These are phyloP conservation scores for Phataginus tricuspis DNA, from an alignment of 2,797 vertebrate species.

Conservation along the genomic window DNA sequence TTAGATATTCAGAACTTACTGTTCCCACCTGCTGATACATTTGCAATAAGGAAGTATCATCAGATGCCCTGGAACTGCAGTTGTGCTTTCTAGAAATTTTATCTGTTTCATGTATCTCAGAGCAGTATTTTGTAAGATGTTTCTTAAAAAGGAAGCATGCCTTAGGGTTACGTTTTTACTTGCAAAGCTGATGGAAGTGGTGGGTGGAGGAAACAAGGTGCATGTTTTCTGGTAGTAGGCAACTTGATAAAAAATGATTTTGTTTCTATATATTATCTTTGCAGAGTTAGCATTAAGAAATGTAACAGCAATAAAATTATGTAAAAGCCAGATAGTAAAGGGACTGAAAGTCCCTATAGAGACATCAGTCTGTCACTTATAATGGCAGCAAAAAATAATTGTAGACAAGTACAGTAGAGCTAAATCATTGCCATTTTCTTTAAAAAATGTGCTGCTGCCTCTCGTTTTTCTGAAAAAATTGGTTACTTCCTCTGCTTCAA, in stretches of 20 bases:
- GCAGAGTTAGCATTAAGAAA: conserved; percentile 73
- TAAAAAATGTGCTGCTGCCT: conserved; percentile 55
- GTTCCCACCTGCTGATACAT: conserved; percentile 10
- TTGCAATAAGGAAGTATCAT: conserved; percentile 42
- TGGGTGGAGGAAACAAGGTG: conserved; percentile 61
- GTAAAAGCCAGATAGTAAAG: conserved; percentile 80
- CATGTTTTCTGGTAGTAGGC: conserved; percentile 65
- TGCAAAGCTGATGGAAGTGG: conserved; percentile 68
- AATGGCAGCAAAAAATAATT: conserved; percentile 85
- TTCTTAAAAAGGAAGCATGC: conserved; percentile 59
- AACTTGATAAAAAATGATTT: conserved; percentile 76
- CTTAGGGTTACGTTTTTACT: conserved; percentile 66
- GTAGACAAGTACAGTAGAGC: conserved; percentile 74
- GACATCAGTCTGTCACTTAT: conserved; percentile 78
- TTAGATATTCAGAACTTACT: conserved; percentile 69
- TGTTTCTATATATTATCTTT: conserved; percentile 67
- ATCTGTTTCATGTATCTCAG: conserved; percentile 70
- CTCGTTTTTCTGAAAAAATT: conserved; percentile 69
- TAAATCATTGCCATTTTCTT: conserved; percentile 78
- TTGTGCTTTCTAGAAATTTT: conserved; percentile 77
- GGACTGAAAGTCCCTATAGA: conserved; percentile 78
- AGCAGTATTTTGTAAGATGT: conserved; percentile 79
- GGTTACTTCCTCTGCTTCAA: conserved; percentile 60
- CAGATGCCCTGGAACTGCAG: conserved; percentile 39
- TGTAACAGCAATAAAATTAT: conserved; percentile 76